Base-by-base conservation (phyloP, 2,797 vertebrate species). In the Molossus alvarezi region DNA sequence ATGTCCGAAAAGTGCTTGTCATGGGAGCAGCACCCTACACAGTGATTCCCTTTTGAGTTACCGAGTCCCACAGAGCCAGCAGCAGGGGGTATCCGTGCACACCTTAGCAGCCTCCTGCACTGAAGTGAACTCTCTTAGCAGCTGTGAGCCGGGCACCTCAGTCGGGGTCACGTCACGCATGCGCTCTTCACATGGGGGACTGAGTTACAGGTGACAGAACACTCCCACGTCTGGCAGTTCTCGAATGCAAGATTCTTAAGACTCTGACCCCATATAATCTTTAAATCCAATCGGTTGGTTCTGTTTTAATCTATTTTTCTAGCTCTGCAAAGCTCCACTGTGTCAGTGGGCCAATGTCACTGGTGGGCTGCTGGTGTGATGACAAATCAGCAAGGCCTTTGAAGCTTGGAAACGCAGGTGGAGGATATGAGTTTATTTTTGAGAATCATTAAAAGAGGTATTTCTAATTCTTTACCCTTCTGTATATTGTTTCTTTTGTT, bases 251-350 rank as follows among this genome's bases (percentile, higher is more conserved):
- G 65, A 58, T 18, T 76, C 81, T 92, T 45, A 18, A 89, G 67
- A 64, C 14, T 64, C 2, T 83, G 77, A 94, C 17, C 18, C 13
- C 23, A 57, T n/a, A 80, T 79, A 82, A 86, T 27, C 25, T 73
- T 62, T 86, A 79, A 95, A 88, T 55, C 4, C 57, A 83, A 37
- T 65, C n/a, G 65, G 20, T 85, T 90, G 81, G 2, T 89, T 83
- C 51, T 48, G 7, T 73, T 90, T 94, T 91, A 67, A 77, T 94
- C 51, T 80, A 51, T 51, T 89, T 91, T 89, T 83, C 53, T 45
- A 89, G 5, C 55, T 91, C 25, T 67, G 21, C 17, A 79, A 89
- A 72, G 21, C 12, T 80, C 29, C 13, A 21, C 51, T 73, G 86
- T 53, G 58, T n/a, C 88, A 75, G 27, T 72, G 51, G 12, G 64